These are phyloP conservation scores for Eurosta solidaginis DNA, from an alignment of 1,140 invertebrate species.

Conservation along the genomic window DNA sequence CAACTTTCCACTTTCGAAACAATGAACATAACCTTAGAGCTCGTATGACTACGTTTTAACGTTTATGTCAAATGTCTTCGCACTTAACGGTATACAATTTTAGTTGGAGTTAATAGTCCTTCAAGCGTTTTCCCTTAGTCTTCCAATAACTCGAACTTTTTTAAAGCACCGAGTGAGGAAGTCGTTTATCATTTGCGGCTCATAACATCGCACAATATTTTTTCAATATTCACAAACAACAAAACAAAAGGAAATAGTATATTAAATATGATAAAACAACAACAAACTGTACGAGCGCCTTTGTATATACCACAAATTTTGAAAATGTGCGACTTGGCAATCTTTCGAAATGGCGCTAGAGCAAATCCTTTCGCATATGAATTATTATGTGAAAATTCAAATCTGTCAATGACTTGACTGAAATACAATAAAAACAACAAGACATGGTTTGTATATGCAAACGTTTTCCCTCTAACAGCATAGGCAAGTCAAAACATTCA, in stretches of 20 bases:
- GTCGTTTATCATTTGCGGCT: constrained; percentile 57
- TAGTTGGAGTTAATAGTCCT: too few species aligned
- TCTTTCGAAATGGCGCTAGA: constrained; percentile 24
- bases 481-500: neutral
- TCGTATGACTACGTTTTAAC: too few species aligned
- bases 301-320: too few species aligned
- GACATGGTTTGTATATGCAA: neutral
- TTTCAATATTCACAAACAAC: constrained; percentile 50
- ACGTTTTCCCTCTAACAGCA: neutral
- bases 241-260: neutral
- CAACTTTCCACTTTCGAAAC: too few species aligned
- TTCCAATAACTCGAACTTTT: too few species aligned
- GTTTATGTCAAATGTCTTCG: too few species aligned
- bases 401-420: constrained; percentile 54
- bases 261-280: neutral
- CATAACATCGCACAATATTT: constrained; percentile 49
- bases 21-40: too few species aligned
- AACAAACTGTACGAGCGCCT: too few species aligned
- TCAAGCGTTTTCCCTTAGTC: too few species aligned
- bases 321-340: neutral
- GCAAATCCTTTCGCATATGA: neutral
- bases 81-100: too few species aligned
- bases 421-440: neutral
- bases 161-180: neutral
- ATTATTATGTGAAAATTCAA: constrained; percentile 51